Conservation (phyloP, 1,140 invertebrate species). For the Microplitis demolitor region DNA sequence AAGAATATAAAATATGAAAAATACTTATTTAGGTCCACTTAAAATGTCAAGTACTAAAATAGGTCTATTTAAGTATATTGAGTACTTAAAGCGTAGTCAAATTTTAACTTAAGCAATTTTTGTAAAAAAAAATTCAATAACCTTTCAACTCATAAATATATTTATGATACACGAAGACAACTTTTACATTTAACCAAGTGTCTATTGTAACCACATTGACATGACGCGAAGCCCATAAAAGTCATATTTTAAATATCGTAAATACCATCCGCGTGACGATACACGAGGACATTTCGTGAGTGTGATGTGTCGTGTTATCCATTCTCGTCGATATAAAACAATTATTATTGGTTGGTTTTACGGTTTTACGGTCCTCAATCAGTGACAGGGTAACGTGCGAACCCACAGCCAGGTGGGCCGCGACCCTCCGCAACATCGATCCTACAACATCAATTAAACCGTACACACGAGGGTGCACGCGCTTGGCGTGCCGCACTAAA, state of each 20-base stretch:
- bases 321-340: background rate
- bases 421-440: constrained; percentile 25
- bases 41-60: too few relatives aligned
- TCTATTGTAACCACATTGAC: background rate
- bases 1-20: too few relatives aligned
- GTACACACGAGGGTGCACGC: constrained; percentile 1
- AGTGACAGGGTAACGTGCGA: constrained; percentile 11
- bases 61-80: too few relatives aligned
- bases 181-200: too few relatives aligned
- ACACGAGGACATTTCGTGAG: constrained; percentile 15
- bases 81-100: too few relatives aligned
- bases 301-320: background rate
- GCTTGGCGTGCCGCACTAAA: constrained; percentile 26
- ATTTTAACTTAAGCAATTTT: too few relatives aligned
- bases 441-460: constrained; percentile 29
- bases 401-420: constrained; percentile 6
- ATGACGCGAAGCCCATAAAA: background rate
- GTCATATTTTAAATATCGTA: too few relatives aligned
- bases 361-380: constrained; percentile 8
- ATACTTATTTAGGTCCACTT: too few relatives aligned
- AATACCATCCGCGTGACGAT: too few relatives aligned
- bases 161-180: too few relatives aligned
- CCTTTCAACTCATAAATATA: too few relatives aligned
- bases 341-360: background rate
- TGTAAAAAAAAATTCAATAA: too few relatives aligned